Evolutionary conservation across 92 coral and sea anemone species (phyloP).

Genomic region (Diadumene lineata): DNA sequence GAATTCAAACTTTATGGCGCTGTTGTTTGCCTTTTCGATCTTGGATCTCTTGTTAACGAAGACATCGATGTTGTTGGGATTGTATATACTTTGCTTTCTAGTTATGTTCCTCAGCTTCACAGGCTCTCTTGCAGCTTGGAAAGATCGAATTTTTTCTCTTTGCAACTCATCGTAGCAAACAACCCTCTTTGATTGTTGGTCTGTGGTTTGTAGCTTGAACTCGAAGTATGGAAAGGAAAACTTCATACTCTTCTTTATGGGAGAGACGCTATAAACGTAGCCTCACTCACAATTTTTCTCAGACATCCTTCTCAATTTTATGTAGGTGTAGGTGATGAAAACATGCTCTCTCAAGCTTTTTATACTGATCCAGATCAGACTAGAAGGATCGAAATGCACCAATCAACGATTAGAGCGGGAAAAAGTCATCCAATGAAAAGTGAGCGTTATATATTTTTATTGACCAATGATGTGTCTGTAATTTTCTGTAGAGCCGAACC

Average conservation of each 20-base stretch:
- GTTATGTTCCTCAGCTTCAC: constrained; percentile 23
- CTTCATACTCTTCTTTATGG: constrained; percentile 21
- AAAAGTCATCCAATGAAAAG: neutral
- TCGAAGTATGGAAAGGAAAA: constrained; percentile 36
- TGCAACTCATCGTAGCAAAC: constrained; percentile 34
- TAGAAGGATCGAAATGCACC: neutral
- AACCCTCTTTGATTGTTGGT: constrained; percentile 24
- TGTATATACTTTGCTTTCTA: no score
- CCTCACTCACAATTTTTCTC: neutral
- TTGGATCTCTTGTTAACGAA: constrained; percentile 31
- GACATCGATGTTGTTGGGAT: constrained; percentile 16
- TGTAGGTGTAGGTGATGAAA: neutral
- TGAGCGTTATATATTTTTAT: neutral
- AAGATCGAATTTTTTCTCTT: neutral
- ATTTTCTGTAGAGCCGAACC: neutral
- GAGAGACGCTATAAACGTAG: constrained; percentile 24
- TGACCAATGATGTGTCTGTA: neutral
- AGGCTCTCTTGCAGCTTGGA: constrained; percentile 32
- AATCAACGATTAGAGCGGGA: neutral
- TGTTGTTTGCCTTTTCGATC: constrained; percentile 26
- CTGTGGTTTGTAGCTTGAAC: constrained; percentile 26
- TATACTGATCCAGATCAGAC: no score
- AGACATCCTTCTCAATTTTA: neutral
- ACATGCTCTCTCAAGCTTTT: no score
- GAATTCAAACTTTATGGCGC: constrained; percentile 17